Base-by-base conservation (phyloP, 2,113 vertebrate species). In the Festucalex cinctus region DNA sequence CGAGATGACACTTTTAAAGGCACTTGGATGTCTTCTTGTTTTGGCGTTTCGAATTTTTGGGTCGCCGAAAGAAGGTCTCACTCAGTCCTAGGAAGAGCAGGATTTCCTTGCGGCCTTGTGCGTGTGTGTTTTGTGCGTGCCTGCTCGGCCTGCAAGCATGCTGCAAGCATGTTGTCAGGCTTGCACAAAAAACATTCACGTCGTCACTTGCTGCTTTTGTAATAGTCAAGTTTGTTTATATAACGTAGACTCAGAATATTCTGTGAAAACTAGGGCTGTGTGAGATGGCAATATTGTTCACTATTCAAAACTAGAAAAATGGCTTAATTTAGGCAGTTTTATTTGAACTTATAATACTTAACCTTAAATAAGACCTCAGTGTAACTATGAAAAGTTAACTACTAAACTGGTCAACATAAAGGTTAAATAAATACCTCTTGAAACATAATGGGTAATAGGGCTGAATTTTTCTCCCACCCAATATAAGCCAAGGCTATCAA, bases 41-140 rank as follows among this genome's bases (percentile, higher is more conserved):
- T 36, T 9, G 37, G 19, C 35, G 19, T 35, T 6, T n/a, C 36
- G 1, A 28, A 26, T 32, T 57, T 57, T 28, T 57, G 24, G 2
- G 17, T 36, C 9, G 9, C 54, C 2, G 0, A 12, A n/a, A 39
- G 39, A 43, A 24, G 6, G n/a, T 17, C 39, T 37, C 58, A 6
- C 36, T 24, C 32, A 41, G 2, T 28, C 26, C 17, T 0, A 14
- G 56, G 28, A 17, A 20, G 2, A 59, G 56, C 32, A 36, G 58
- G 58, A 60, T 13, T 60, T 62, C 37, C 37, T 62, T 43, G 60
- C 22, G 60, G 60, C 60, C 60, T 43, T 43, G 16, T 54, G 51
- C 6, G 51, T 32, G 26, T 10, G 48, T 51, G 48, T 51, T 41
- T 41, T 41, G 20, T 24, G 51, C 26, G 2, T 22, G 48, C 57